Evolutionary conservation across 1,140 invertebrate species (phyloP), one percentile per base, ranked within the genome.

Genomic region (Arctopsyche grandis): DNA sequence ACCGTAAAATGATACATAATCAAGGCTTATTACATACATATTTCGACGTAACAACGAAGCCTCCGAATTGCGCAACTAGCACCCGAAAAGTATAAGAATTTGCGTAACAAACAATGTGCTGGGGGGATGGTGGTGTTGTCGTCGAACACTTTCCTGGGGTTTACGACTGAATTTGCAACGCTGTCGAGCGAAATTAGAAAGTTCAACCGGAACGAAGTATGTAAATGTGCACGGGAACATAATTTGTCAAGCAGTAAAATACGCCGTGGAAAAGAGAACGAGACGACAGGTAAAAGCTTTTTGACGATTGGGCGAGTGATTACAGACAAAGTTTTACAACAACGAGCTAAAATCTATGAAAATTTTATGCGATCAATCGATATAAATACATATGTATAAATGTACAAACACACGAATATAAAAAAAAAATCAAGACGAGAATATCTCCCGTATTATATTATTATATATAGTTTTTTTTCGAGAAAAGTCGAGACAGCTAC

Each of bases 141-240:
- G 12, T 66, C 63, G 22, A 66, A 12, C 63, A 66, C 24, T 66
- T 26, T 14, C 14, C 22, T 3, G 22, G 63, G 63, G 63, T 66
- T 66, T 66, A 66, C 24, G 63, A 66, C 21, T n/a, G 63, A 26
- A 66, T 66, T 60, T 60, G 48, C 48, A 16, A 52, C 63, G 63
- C 63, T 4, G 10, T 66, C 63, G 24, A 66, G 63, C 63, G 63
- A 66, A 66, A 66, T 66, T 66, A 66, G 63, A 66, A 66, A 66
- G 63, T 66, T 66, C 63, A 66, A 66, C 63, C 14, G 63, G 21
- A 66, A 66, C 63, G 63, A 24, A 66, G 63, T 22, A 66, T 66
- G 63, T 66, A 66, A 66, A 66, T 66, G 63, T 66, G 24, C 63
- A 66, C 63, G 63, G n/a, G n/a, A 29, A 29, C 63, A 66, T 66